Base-by-base conservation (phyloP, 2,888 invertebrate genomes). In the Tubiluchus corallicola region DNA sequence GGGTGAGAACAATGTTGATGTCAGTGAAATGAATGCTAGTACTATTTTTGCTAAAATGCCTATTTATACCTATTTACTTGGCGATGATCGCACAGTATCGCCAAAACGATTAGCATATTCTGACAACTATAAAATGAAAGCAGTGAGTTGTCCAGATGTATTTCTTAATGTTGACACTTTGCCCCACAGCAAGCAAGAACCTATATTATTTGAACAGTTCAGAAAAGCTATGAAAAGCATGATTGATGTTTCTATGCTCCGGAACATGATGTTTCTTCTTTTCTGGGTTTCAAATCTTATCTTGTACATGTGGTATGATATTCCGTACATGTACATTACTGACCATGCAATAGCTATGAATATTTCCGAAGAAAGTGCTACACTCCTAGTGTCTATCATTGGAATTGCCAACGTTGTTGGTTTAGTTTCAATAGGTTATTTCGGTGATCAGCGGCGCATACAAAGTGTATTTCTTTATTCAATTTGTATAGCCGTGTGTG, bases 291-390 rank as follows among this genome's bases (percentile, higher is more conserved):
- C 87, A 44, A 88, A 87, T 51, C 76, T 87, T 53, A 71, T 88
- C 44, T 72, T 92, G 43, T 92, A 90, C 66, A 76, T 80, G 56
- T 88, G 87, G 82, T 67, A 67, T 50, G 90, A 94, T 58, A 82
- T 92, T 46, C 88, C 90, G 13, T 94, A 94, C 67, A 82, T 92
- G 62, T 92, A 87, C 65, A 70, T 90, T 49, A 80, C 82, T 44
- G 87, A 90, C 57, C 77, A 82, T 61, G 77, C 84, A 68, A 72
- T 73, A 21, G 72, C 74, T 5, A 70, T 74, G 49, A 75, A 75
- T 1, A 81, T 79, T 54, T 71, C 69, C 2, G 77, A 80, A 52
- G 55, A 56, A 4, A 44, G 78, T 42, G 78, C 79, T 3, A 82
- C 87, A 3, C 73, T 74, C 48, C 73, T 90, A 52, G 72, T 90